phyloP scores from a whole-genome alignment of 2,888 invertebrate genomes.

The Yponomeuta malinellus region DNA sequence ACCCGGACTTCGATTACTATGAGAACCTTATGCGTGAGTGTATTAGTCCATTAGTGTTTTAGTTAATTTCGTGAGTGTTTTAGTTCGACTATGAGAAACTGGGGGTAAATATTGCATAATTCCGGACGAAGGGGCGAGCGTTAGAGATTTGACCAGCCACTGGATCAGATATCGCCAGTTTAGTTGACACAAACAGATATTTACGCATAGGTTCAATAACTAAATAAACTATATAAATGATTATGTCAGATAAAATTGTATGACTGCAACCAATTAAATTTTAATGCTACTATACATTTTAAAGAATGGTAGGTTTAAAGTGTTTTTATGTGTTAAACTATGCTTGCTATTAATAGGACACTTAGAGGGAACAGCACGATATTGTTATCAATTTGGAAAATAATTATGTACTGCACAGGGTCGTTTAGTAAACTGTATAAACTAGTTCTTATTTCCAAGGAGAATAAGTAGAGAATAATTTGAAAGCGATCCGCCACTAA shows the following conservation, averaged over 20 bases:
- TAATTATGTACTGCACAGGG: background rate
- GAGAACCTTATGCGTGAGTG: conserved; percentile 94
- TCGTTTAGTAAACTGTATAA: background rate
- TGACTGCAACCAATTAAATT: too few species aligned
- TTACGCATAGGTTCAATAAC: too few species aligned
- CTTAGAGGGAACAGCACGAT: background rate
- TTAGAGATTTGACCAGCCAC: too few species aligned
- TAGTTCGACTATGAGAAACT: too few species aligned
- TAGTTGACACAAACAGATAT: too few species aligned
- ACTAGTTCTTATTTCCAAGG: background rate
- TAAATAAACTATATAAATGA: too few species aligned
- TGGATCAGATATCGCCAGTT: too few species aligned
- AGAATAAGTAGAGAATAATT: background rate
- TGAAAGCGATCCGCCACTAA: background rate
- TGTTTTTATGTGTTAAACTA: background rate
- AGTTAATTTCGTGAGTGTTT: too few species aligned
- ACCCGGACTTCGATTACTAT: conserved; percentile 94
- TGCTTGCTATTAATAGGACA: background rate
- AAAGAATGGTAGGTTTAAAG: background rate
- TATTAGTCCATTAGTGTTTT: background rate
- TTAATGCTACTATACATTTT: background rate
- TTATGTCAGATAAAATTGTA: too few species aligned
- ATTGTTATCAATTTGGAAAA: background rate
- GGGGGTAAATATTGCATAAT: too few species aligned
- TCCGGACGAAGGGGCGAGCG: too few species aligned